Evolutionary conservation across 2,888 invertebrate species (phyloP).

Genomic region (Hoplodrina ambigua): DNA sequence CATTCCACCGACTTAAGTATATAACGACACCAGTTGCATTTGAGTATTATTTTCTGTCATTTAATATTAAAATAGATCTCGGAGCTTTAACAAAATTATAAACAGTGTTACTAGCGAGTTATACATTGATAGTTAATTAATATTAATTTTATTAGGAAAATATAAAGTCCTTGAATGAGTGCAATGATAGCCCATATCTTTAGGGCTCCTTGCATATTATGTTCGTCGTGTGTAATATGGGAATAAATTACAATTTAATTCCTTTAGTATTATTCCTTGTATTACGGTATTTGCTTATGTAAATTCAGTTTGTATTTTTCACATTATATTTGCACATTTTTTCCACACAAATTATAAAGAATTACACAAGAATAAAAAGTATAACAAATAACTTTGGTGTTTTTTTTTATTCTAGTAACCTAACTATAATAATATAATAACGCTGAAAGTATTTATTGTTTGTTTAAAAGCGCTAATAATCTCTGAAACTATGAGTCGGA

Average conservation of each 20-base stretch:
- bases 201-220: conserved; percentile 37
- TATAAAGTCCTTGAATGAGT: conserved; percentile 28
- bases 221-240: conserved; percentile 48
- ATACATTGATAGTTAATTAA: conserved; percentile 59
- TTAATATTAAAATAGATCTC: conserved; percentile 71
- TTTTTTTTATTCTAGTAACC: conserved; percentile 54
- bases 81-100: conserved; percentile 76
- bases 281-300: conserved; percentile 79
- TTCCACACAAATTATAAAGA: conserved; percentile 87
- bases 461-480: no score
- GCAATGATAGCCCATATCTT: conserved; percentile 25
- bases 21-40: conserved; percentile 81
- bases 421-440: background rate
- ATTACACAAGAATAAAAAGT: conserved; percentile 86
- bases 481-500: no score
- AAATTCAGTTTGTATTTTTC: conserved; percentile 83
- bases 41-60: conserved; percentile 81
- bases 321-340: conserved; percentile 88
- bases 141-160: conserved; percentile 63
- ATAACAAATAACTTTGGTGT: conserved; percentile 68
- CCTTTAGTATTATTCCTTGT: conserved; percentile 77
- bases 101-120: conserved; percentile 66
- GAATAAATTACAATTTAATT: conserved; percentile 49
- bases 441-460: no score
- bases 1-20: conserved; percentile 89